Conservation (phyloP, 2,113 vertebrate species). For the Heterocephalus glaber region DNA sequence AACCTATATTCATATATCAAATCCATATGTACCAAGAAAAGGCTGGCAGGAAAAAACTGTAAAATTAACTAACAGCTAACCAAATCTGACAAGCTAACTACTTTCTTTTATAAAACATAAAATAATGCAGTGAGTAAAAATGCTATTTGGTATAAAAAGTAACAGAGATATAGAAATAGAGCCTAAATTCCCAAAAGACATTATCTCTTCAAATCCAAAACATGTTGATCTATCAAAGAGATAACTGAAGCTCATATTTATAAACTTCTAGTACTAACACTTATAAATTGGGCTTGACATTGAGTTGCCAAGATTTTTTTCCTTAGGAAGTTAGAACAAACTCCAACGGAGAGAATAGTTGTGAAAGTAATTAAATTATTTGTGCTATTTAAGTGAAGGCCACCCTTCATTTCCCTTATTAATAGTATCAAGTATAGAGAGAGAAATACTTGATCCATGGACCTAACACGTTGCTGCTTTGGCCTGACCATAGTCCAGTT, state of each 20-base stretch:
- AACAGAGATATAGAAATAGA: slow-evolving; percentile 36
- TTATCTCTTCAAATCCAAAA: slow-evolving; percentile 34
- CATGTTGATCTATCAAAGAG: slow-evolving; percentile 18
- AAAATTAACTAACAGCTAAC: slow-evolving; percentile 42
- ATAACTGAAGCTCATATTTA: not conserved
- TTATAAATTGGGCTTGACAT: not conserved
- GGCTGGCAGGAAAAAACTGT: slow-evolving; percentile 31
- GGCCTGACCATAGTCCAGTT: not conserved
- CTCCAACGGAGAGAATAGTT: not conserved
- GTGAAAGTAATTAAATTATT: not conserved
- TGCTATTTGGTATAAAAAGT: slow-evolving; percentile 45
- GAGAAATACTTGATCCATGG: not conserved
- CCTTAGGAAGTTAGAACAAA: not conserved
- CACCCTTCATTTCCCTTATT: not conserved
- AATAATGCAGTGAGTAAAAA: not conserved
- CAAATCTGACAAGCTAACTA: slow-evolving; percentile 20
- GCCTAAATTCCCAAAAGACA: slow-evolving; percentile 10
- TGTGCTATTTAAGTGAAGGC: not conserved
- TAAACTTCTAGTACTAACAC: slow-evolving; percentile 35
- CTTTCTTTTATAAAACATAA: slow-evolving; percentile 52
- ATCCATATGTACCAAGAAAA: slow-evolving; percentile 42
- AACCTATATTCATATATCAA: slow-evolving; percentile 19
- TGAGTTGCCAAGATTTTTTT: not conserved
- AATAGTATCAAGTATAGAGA: not conserved
- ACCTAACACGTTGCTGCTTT: not conserved